Evolutionary conservation across 2,113 vertebrate genomes (phyloP).

Genomic region (Podocnemis expansa): DNA sequence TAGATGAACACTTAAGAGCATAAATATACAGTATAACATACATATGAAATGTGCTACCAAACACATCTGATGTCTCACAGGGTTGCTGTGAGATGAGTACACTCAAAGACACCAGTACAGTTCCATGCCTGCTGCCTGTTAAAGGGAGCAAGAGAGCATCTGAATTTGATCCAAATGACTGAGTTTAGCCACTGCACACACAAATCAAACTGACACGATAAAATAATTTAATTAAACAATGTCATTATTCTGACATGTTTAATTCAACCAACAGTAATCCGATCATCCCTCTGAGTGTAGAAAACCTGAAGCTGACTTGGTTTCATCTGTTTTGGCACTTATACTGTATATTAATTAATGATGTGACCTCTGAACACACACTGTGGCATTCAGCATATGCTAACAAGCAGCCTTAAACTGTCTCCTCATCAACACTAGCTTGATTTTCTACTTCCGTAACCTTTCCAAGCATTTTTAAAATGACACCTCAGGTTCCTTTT

Average conservation of each 20-base stretch:
- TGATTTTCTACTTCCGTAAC: slow-evolving; percentile 22
- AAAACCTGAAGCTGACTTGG: slow-evolving; percentile 50
- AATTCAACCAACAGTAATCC: slow-evolving; percentile 57
- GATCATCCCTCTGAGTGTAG: slow-evolving; percentile 1
- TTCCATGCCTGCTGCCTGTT: neutral
- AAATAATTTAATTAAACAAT: slow-evolving; percentile 35
- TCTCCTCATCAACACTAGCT: slow-evolving; percentile 29
- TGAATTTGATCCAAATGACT: slow-evolving; percentile 50
- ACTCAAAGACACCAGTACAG: neutral
- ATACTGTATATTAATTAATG: slow-evolving; percentile 55
- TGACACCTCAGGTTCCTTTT: neutral
- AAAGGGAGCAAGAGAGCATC: neutral
- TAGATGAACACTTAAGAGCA: neutral
- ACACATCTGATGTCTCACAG: neutral
- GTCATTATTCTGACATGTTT: slow-evolving; percentile 61
- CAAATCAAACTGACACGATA: slow-evolving; percentile 60
- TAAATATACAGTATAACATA: neutral
- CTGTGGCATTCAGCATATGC: slow-evolving; percentile 12
- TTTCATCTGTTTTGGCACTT: slow-evolving; percentile 64
- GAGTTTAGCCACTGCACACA: slow-evolving; percentile 12
- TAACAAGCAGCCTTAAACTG: slow-evolving; percentile 41
- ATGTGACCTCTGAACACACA: slow-evolving; percentile 26
- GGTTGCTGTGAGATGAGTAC: neutral
- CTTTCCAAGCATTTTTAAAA: slow-evolving; percentile 48
- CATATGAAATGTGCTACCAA: neutral